Evolutionary conservation across 2,797 vertebrate species (phyloP).

Genomic region (Lutjanus campechanus): DNA sequence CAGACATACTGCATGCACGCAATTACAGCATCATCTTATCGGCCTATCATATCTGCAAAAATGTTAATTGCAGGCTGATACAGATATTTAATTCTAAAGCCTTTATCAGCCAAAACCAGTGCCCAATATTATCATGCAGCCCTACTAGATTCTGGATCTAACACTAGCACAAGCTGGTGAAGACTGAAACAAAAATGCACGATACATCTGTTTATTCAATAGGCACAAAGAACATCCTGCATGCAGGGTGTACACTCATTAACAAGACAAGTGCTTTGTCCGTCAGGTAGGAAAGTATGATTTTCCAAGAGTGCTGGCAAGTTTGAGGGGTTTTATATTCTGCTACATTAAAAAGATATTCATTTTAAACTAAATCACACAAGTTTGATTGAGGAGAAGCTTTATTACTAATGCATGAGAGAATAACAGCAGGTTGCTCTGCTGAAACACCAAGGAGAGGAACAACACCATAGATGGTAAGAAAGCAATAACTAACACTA

Average conservation of each 20-base stretch:
- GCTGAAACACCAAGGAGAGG: constrained; percentile 31
- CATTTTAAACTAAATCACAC: constrained; percentile 5
- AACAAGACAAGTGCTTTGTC: neutral
- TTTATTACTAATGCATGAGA: constrained; percentile 15
- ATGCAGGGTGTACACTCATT: neutral
- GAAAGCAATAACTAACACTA: constrained; percentile 53
- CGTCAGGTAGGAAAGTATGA: neutral
- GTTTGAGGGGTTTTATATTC: neutral
- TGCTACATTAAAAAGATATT: neutral
- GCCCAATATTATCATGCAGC: no score
- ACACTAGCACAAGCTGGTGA: neutral
- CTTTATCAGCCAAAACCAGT: no score
- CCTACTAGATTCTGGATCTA: neutral
- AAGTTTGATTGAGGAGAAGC: constrained; percentile 8
- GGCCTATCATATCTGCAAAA: no score
- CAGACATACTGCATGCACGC: no score
- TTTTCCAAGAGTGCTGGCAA: neutral
- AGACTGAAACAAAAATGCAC: neutral
- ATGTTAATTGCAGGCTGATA: no score
- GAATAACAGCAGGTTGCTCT: constrained; percentile 37
- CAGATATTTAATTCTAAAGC: no score
- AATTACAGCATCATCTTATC: no score
- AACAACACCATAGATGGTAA: constrained; percentile 67
- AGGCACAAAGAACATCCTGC: neutral
- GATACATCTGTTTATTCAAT: neutral